These are phyloP conservation scores for Bhutanitis thaidina DNA, from an alignment of 2,888 invertebrate genomes.

Conservation along the genomic window DNA sequence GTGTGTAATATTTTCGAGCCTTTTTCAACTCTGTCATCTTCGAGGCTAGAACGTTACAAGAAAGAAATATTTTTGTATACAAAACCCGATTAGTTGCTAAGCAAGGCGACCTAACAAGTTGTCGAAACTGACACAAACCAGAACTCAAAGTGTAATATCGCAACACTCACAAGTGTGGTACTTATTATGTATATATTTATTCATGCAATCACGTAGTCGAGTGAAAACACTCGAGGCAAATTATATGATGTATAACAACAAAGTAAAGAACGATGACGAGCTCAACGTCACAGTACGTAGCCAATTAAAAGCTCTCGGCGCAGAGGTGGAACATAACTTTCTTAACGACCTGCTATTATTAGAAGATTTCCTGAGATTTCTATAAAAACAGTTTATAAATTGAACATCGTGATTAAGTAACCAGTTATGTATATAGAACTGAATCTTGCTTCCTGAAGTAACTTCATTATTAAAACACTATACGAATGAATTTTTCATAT, in stretches of 20 bases:
- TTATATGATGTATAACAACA: conserved; percentile 34
- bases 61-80: no score
- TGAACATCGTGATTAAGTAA: no score
- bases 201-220: conserved; percentile 1
- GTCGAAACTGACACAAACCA: conserved; percentile 7
- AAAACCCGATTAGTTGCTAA: no score
- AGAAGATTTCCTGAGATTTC: conserved; percentile 8
- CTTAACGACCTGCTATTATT: conserved; percentile 24
- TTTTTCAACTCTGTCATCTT: no score
- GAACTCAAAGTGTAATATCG: conserved; percentile 13
- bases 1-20: no score
- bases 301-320: conserved; percentile 39
- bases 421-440: no score
- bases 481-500: no score
- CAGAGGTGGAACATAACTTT: conserved; percentile 28
- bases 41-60: no score
- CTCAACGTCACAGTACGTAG: conserved; percentile 34
- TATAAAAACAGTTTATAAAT: no score
- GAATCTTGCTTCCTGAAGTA: no score
- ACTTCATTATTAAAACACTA: no score
- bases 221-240: conserved; percentile 29
- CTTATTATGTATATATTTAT: conserved; percentile 13
- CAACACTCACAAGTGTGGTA: conserved; percentile 6
- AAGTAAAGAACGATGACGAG: conserved; percentile 34
- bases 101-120: not conserved